Conservation (phyloP, 2,888 invertebrate species). For the Andrena dorsata region DNA sequence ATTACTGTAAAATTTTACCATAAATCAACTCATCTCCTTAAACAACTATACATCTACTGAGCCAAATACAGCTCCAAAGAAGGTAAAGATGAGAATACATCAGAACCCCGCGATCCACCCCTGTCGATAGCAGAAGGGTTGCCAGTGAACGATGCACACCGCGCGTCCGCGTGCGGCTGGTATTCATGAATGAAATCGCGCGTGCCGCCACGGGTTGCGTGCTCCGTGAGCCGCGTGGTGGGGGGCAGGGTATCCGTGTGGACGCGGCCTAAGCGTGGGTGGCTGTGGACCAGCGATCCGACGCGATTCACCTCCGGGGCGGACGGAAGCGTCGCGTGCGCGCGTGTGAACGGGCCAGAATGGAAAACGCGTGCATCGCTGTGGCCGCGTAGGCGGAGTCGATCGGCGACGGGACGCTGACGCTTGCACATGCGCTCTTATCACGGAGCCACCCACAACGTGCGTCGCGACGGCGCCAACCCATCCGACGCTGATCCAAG, state of each 20-base stretch:
- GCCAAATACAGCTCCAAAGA: too few relatives aligned
- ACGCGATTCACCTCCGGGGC: conserved; percentile 56
- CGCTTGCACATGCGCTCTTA: conserved; percentile 78
- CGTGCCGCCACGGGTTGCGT: conserved; percentile 60
- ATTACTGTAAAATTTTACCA: too few relatives aligned
- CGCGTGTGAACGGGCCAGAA: conserved; percentile 58
- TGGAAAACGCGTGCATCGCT: conserved; percentile 62
- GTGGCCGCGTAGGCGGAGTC: conserved; percentile 78
- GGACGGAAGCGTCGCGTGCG: conserved; percentile 57
- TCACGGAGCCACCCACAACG: conserved; percentile 78
- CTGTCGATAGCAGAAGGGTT: neutral
- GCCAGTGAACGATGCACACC: conserved; percentile 19
- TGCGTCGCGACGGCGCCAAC: conserved; percentile 17
- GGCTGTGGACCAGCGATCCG: conserved; percentile 35
- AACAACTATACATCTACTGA: too few relatives aligned
- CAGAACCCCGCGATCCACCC: too few relatives aligned
- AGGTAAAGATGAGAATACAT: too few relatives aligned
- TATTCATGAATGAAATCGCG: conserved; percentile 71
- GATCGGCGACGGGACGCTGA: conserved; percentile 72
- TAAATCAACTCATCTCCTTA: too few relatives aligned
- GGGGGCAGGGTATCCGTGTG: conserved; percentile 42
- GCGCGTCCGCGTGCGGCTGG: conserved; percentile 6
- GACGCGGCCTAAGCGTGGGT: conserved; percentile 59
- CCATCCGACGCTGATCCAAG: neutral
- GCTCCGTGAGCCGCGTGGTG: conserved; percentile 45